A percentile compares a stretch with the other conserved stretches of the same genome.
phyloP scores from a whole-genome alignment of 2,888 invertebrate species.

The Sycophila texana region DNA sequence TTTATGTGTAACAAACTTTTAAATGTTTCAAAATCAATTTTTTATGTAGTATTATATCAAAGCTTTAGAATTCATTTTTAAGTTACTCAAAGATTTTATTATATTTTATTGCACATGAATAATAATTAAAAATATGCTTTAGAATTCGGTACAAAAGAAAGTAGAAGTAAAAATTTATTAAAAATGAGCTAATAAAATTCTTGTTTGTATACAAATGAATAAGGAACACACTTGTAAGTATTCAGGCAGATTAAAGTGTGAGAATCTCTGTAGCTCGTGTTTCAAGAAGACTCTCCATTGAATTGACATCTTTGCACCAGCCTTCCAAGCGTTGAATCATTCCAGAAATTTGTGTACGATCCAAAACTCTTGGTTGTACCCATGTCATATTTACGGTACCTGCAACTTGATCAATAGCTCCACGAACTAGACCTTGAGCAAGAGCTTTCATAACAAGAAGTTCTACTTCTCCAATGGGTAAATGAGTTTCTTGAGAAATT shows the following conservation, averaged over 20 bases:
- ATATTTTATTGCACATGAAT: constrained; percentile 19
- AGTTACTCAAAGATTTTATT: not conserved
- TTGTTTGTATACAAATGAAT: constrained; percentile 44
- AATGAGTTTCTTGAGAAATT: constrained; percentile 89
- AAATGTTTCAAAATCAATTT: constrained; percentile 6
- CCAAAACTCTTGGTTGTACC: constrained; percentile 90
- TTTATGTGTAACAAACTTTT: not conserved
- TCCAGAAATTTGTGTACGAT: constrained; percentile 81
- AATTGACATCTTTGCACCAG: constrained; percentile 86
- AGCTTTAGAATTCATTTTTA: not conserved
- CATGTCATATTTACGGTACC: constrained; percentile 87
- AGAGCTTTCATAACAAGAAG: constrained; percentile 98
- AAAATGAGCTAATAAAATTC: constrained; percentile 37
- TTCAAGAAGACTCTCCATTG: constrained; percentile 85
- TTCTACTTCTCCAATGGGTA: constrained; percentile 93
- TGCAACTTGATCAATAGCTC: constrained; percentile 95
- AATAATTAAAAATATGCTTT: constrained; percentile 8
- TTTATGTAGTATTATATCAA: not conserved
- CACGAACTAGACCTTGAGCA: constrained; percentile 94
- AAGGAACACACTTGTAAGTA: constrained; percentile 51
- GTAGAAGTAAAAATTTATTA: not conserved
- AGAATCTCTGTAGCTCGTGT: constrained; percentile 87
- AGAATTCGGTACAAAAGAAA: not conserved
- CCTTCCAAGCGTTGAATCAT: constrained; percentile 84
- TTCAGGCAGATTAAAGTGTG: constrained; percentile 77